phyloP scores from a whole-genome alignment of 2,113 vertebrate genomes.

The Sylvietta virens region DNA sequence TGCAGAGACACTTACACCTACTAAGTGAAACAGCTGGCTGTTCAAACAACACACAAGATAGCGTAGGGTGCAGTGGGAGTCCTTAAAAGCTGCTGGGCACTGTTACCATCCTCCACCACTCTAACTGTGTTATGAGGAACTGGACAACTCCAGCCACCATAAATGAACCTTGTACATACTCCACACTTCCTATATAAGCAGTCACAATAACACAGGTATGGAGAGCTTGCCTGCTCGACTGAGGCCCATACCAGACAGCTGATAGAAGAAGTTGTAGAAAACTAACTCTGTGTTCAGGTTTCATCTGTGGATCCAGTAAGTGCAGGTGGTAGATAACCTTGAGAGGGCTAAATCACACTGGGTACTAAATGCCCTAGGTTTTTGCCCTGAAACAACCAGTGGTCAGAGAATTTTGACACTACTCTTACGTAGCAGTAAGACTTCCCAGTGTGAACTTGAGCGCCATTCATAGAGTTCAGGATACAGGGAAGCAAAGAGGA shows the following conservation, averaged over 20 bases:
- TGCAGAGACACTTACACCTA: background rate
- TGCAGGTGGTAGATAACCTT: background rate
- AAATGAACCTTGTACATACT: accelerated
- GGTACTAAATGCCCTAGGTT: background rate
- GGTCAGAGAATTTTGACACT: background rate
- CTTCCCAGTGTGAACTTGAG: background rate
- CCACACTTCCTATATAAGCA: accelerated
- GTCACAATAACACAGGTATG: accelerated
- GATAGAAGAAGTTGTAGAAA: background rate
- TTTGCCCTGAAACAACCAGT: background rate
- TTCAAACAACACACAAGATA: background rate
- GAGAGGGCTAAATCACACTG: background rate
- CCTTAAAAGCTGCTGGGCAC: background rate
- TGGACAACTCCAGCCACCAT: background rate
- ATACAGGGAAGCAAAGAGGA: background rate
- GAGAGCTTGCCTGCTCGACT: background rate
- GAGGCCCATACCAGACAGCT: background rate
- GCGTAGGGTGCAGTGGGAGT: background rate
- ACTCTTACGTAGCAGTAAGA: background rate
- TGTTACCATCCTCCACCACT: background rate
- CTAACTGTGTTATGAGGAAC: background rate
- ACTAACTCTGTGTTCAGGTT: background rate
- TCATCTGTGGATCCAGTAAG: background rate
- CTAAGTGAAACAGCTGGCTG: background rate
- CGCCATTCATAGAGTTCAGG: background rate